Conservation (phyloP, 2,797 vertebrate species). For the Peromyscus melanophrys region DNA sequence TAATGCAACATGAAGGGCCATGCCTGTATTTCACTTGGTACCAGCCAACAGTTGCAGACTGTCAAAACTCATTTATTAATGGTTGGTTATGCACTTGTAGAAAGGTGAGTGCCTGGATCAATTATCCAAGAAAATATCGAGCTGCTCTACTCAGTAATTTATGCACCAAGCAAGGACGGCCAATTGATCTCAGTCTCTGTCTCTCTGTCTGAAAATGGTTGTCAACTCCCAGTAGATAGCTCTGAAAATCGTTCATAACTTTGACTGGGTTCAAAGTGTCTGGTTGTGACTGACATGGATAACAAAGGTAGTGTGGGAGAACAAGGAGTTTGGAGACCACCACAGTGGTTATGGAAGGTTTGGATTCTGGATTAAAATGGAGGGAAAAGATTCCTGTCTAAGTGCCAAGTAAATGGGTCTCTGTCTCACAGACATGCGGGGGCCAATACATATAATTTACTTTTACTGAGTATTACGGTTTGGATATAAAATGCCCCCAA, state of each 20-base stretch:
- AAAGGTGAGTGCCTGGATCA: constrained; percentile 57
- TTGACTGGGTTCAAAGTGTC: background rate
- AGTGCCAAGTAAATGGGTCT: constrained; percentile 35
- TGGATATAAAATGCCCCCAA: background rate
- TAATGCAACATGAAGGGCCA: constrained; percentile 2
- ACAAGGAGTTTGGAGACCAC: background rate
- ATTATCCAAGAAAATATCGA: constrained; percentile 42
- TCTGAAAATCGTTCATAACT: background rate
- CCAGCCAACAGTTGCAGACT: constrained; percentile 50
- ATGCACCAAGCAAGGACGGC: constrained; percentile 23
- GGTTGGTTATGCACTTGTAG: constrained; percentile 2
- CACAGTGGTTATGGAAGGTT: background rate
- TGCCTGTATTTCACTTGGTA: constrained; percentile 51
- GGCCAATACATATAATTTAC: background rate
- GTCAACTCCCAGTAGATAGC: background rate
- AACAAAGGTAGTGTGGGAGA: background rate
- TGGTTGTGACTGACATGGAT: background rate
- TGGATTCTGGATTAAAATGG: constrained; percentile 5
- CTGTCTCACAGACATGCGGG: background rate
- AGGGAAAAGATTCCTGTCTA: constrained; percentile 35
- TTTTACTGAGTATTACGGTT: background rate
- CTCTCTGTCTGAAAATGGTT: constrained; percentile 34
- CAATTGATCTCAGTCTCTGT: background rate
- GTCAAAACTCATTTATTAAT: constrained; percentile 65
- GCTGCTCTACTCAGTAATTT: background rate